Evolutionary conservation across 2,797 vertebrate genomes (phyloP), one percentile per base, ranked within the genome.

Genomic region (Chaenodraco wilsoni): DNA sequence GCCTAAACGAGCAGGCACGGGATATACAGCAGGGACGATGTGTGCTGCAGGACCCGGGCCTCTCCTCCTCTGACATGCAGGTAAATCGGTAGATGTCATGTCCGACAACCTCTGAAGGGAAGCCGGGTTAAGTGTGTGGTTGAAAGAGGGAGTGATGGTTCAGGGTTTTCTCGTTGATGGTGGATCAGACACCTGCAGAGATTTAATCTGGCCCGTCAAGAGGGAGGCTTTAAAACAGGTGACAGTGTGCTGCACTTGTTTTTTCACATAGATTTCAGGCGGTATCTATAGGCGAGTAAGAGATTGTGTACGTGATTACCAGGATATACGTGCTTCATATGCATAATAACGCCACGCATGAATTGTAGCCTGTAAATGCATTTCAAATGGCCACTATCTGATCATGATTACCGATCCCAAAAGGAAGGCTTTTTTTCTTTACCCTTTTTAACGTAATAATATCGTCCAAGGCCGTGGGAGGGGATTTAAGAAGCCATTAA

Each of bases 11-110:
- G 54, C 59, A 33, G 51, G 48, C 77, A 23, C 57, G 52, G 74
- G 62, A 41, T 3, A 43, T 37, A 37, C 33, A 15, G 78, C 45
- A 15, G 78, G 65, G 72, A 65, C 64, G 85, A 90, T 84, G 86
- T 46, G 75, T 33, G 62, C 78, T 59, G 81, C 78, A 57, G 81
- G 83, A 85, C 10, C 81, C 31, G 80, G 82, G 71, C 89, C 79
- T 84, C 65, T 86, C 63, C 59, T 74, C 72, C 66, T 51, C 84
- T 78, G 84, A 90, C 78, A 85, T 65, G 86, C 91, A 94, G 93
- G 94, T 94, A 90, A 85, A 59, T 3, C 70, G 63, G 43, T 55
- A 5, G 33, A 66, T 68, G 50, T 57, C 57, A 57, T 1, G 62
- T 67, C 52, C 49, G 63, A 14, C n/a, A 13, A 43, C 40, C 51